A percentile compares a stretch with the other conserved stretches of the same genome.
Conservation (phyloP, 2,113 vertebrate genomes). For the Sander vitreus region DNA sequence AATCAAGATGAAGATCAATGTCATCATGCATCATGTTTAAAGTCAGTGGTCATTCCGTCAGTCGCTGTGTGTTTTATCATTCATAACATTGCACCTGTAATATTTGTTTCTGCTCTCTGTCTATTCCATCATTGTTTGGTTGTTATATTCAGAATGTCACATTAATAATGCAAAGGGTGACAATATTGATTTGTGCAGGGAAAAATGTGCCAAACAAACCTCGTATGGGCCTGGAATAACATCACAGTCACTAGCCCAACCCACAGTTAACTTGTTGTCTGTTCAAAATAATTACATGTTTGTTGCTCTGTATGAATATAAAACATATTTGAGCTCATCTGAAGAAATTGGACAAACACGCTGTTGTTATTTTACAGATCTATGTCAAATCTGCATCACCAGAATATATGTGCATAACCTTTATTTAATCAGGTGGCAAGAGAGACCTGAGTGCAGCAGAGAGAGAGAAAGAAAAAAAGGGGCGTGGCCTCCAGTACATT, state of each 20-base stretch:
- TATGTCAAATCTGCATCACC: not conserved
- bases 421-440: not conserved
- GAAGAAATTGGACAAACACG: not conserved
- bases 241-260: not conserved
- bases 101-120: not conserved
- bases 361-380: not conserved
- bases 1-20: conserved; percentile 11
- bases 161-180: conserved; percentile 13
- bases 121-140: conserved; percentile 24
- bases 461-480: not conserved
- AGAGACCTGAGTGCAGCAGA: not conserved
- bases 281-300: not conserved
- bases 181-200: conserved; percentile 6
- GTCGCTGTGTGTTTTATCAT: not conserved
- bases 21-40: conserved; percentile 14
- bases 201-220: conserved; percentile 6
- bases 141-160: conserved; percentile 40
- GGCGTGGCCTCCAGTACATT: no score
- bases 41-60: not conserved
- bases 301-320: not conserved
- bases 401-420: not conserved
- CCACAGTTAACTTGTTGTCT: not conserved
- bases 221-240: not conserved
- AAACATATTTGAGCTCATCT: not conserved
- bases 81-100: not conserved